Conservation (phyloP, 2,888 invertebrate genomes). For the Apotomis capreana region DNA sequence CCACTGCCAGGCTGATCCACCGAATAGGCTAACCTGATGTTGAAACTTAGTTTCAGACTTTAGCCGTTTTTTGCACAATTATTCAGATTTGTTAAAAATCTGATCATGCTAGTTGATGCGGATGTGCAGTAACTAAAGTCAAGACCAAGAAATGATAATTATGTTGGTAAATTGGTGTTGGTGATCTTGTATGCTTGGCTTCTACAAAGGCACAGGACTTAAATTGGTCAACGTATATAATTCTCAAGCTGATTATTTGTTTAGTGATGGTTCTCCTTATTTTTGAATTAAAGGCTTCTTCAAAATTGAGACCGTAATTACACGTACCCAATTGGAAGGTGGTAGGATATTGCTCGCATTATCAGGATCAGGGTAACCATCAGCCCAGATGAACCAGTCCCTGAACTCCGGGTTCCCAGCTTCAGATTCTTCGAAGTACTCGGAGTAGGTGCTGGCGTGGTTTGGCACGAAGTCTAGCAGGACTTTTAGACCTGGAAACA, state of each 20-base stretch:
- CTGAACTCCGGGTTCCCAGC: constrained; percentile 84
- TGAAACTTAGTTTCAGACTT: constrained; percentile 1
- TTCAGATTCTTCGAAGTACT: constrained; percentile 91
- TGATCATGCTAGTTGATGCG: too few relatives aligned
- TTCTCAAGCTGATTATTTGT: too few relatives aligned
- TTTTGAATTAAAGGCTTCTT: too few relatives aligned
- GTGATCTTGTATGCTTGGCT: too few relatives aligned
- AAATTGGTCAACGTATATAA: too few relatives aligned
- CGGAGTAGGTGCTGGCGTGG: constrained; percentile 88
- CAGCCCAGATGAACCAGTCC: constrained; percentile 90
- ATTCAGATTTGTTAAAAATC: too few relatives aligned
- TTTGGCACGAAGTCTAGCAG: constrained; percentile 87
- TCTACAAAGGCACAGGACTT: too few relatives aligned
- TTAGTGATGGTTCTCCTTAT: too few relatives aligned
- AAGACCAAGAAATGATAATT: too few relatives aligned
- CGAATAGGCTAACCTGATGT: constrained; percentile 80
- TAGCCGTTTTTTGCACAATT: too few relatives aligned
- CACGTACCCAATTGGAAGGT: constrained; percentile 81
- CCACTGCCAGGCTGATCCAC: constrained; percentile 88
- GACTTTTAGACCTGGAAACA: constrained; percentile 74
- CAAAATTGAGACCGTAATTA: background rate
- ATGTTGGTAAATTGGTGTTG: too few relatives aligned
- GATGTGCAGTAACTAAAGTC: too few relatives aligned
- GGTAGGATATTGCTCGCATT: constrained; percentile 62
- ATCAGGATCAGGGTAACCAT: constrained; percentile 75